Conservation (phyloP, 2,888 invertebrate species). For the Ethmia dodecea region DNA sequence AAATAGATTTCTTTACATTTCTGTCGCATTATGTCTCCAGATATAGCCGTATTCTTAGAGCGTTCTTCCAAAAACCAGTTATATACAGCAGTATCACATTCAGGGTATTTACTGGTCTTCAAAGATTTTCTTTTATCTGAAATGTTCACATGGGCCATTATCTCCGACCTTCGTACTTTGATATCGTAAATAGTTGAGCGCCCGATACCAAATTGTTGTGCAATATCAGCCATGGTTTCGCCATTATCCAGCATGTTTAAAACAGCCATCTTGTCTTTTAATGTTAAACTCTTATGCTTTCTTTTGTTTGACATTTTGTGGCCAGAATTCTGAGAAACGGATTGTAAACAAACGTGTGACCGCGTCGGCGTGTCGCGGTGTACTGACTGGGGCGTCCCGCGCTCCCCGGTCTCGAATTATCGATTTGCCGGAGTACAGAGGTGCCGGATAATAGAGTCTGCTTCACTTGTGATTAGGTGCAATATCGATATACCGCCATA, state of each 20-base stretch:
- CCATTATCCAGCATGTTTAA: slow-evolving; percentile 4
- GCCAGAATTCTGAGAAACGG: not conserved
- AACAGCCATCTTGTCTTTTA: slow-evolving; percentile 2
- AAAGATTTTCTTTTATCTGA: slow-evolving; percentile 28
- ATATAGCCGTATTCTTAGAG: slow-evolving; percentile 25
- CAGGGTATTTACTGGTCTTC: slow-evolving; percentile 26
- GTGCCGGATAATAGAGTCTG: slow-evolving; percentile 1
- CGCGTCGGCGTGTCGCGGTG: not conserved
- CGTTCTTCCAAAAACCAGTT: slow-evolving; percentile 26
- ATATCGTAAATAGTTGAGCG: slow-evolving; percentile 3
- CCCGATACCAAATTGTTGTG: not conserved
- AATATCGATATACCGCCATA: not conserved
- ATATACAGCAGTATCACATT: slow-evolving; percentile 27
- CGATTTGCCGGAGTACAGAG: slow-evolving; percentile 2
- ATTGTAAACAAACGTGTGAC: not conserved
- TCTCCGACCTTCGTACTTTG: slow-evolving; percentile 20
- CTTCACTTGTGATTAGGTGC: not conserved
- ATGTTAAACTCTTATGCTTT: slow-evolving; percentile 2
- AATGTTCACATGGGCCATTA: slow-evolving; percentile 22
- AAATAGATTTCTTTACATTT: slow-evolving; percentile 30
- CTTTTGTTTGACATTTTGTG: slow-evolving; percentile 1
- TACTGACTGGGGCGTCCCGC: not conserved
- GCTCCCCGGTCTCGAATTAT: slow-evolving; percentile 1
- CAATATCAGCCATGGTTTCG: not conserved
- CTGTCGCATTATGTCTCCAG: slow-evolving; percentile 26